phyloP scores from a whole-genome alignment of 1,140 invertebrate species.

The Micrasema longulum region DNA sequence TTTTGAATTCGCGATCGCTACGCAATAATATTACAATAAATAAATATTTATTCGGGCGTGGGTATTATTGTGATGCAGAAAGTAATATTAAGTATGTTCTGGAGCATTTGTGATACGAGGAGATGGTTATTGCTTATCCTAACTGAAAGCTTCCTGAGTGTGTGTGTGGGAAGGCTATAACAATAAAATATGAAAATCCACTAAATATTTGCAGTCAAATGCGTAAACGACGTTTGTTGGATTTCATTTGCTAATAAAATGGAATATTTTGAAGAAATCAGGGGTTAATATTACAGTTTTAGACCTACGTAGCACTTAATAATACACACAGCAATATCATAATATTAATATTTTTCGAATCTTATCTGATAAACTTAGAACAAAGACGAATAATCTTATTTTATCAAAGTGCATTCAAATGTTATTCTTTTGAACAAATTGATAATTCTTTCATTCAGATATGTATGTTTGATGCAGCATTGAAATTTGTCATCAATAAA shows the following conservation, averaged over 20 bases:
- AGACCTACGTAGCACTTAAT: background rate
- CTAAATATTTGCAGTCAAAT: conserved; percentile 12
- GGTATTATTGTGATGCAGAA: background rate
- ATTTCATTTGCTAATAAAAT: background rate
- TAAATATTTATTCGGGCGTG: background rate
- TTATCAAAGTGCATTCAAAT: background rate
- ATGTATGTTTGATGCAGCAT: no score
- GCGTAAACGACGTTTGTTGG: background rate
- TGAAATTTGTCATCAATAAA: no score
- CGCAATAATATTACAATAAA: background rate
- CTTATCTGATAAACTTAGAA: background rate
- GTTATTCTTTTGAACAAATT: no score
- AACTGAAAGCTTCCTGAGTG: conserved; percentile 4
- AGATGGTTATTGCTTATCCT: conserved; percentile 14
- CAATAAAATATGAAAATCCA: conserved; percentile 11
- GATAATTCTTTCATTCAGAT: no score
- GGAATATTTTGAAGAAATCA: background rate
- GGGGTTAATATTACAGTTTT: background rate
- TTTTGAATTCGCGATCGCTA: conserved; percentile 10
- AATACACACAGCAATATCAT: background rate
- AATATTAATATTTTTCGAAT: background rate
- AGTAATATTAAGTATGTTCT: background rate
- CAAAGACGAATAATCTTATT: background rate
- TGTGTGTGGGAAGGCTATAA: background rate
- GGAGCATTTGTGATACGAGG: conserved; percentile 6